Conservation (phyloP, 2,888 invertebrate species). For the Acronicta alni region DNA sequence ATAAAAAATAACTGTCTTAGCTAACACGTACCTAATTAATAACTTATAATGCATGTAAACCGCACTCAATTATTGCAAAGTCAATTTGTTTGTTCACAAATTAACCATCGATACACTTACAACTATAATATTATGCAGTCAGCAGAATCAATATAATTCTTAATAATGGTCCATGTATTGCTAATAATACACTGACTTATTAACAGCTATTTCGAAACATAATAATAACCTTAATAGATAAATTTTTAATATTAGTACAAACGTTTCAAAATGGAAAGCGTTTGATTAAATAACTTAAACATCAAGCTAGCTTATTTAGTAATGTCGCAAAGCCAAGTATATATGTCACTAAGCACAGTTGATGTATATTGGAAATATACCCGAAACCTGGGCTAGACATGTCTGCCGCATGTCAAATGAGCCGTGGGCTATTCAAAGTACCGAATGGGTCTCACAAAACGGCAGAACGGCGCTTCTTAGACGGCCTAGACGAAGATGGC, state of each 20-base stretch:
- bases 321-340: not conserved
- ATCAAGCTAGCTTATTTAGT: constrained; percentile 5
- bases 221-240: not conserved
- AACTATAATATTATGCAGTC: constrained; percentile 50
- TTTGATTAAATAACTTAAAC: constrained; percentile 23
- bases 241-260: constrained; percentile 11
- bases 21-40: constrained; percentile 23
- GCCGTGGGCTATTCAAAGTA: too few relatives aligned
- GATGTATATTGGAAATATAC: too few relatives aligned
- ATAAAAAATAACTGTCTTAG: constrained; percentile 18
- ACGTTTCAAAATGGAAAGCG: constrained; percentile 29
- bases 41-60: constrained; percentile 28
- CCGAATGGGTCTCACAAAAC: too few relatives aligned
- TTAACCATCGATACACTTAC: constrained; percentile 19
- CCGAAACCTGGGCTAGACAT: too few relatives aligned
- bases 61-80: constrained; percentile 48
- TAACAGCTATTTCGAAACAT: constrained; percentile 16
- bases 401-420: too few relatives aligned
- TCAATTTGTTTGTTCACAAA: constrained; percentile 7
- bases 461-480: too few relatives aligned
- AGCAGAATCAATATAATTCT: constrained; percentile 34
- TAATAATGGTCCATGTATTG: constrained; percentile 18
- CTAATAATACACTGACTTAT: constrained; percentile 20
- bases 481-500: too few relatives aligned
- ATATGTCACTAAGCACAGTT: constrained; percentile 6